phyloP scores from a whole-genome alignment of 2,888 invertebrate genomes.

The Yponomeuta sedellus region DNA sequence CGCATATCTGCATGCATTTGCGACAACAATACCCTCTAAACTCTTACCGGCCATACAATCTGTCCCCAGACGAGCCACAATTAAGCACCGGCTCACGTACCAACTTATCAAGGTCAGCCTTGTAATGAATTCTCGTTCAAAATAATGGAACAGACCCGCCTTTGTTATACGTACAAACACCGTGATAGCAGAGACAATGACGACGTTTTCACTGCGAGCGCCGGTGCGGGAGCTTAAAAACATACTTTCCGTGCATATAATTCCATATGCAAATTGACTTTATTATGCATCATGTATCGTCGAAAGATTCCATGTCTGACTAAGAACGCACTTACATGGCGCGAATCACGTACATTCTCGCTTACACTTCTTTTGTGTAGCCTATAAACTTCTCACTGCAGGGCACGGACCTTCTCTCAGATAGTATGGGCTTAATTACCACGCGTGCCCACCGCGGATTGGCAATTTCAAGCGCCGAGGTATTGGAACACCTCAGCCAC shows the following conservation, averaged over 20 bases:
- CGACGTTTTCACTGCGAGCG: conserved; percentile 49
- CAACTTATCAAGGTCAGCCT: conserved; percentile 36
- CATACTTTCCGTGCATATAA: conserved; percentile 48
- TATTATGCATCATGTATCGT: conserved; percentile 65
- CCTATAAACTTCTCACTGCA: no score
- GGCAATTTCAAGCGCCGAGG: no score
- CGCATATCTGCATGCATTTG: conserved; percentile 68
- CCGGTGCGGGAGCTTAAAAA: conserved; percentile 43
- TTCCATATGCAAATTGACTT: conserved; percentile 69
- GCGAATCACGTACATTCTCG: conserved; percentile 33
- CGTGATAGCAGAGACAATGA: conserved; percentile 43
- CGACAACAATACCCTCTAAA: conserved; percentile 27
- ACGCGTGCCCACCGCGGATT: no score
- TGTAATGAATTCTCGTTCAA: conserved; percentile 45
- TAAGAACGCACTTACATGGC: conserved; percentile 45
- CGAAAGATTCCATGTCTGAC: conserved; percentile 52
- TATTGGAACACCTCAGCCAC: no score
- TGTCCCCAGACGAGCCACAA: conserved; percentile 9
- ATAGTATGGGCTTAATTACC: no score
- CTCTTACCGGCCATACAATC: neutral
- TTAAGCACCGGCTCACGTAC: conserved; percentile 9
- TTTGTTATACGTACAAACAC: conserved; percentile 30
- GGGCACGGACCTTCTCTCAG: no score
- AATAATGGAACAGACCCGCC: conserved; percentile 28
- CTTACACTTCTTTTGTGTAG: conserved; percentile 29